These are phyloP conservation scores for Lamellibrachia columna DNA, from an alignment of 2,888 invertebrate genomes.

Conservation along the genomic window DNA sequence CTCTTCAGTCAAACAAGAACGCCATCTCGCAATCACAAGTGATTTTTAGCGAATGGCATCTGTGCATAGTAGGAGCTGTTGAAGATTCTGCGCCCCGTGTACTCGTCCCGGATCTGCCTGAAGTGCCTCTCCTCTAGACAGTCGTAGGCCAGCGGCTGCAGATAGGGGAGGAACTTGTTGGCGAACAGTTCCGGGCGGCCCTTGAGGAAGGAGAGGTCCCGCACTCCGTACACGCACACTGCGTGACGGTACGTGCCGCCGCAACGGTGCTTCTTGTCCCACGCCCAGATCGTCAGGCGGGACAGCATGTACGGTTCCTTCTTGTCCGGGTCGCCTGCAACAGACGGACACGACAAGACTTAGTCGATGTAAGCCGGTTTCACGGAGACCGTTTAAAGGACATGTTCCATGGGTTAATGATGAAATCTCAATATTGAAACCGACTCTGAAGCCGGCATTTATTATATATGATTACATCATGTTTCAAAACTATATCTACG, in stretches of 20 bases:
- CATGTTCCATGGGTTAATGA: too few species aligned
- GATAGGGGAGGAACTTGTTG: slow-evolving; percentile 18
- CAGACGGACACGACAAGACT: not conserved
- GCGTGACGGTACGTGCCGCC: slow-evolving; percentile 13
- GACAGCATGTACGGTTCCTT: slow-evolving; percentile 17
- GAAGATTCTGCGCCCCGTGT: not conserved
- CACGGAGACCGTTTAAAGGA: too few species aligned
- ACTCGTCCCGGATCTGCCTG: not conserved
- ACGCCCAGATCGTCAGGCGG: slow-evolving; percentile 20
- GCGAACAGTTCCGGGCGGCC: slow-evolving; percentile 19
- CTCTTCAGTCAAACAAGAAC: not conserved
- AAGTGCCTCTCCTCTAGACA: slow-evolving; percentile 22
- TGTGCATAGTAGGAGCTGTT: slow-evolving; percentile 13
- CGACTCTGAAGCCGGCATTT: too few species aligned
- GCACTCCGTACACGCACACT: slow-evolving; percentile 20
- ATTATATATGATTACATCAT: too few species aligned
- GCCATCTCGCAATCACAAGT: not conserved
- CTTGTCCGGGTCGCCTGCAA: slow-evolving; percentile 16
- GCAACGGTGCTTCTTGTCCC: not conserved
- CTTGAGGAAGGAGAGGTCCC: slow-evolving; percentile 21
- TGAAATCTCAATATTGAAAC: too few species aligned
- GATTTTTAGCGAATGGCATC: not conserved
- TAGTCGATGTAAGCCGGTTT: too few species aligned
- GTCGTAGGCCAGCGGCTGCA: not conserved
- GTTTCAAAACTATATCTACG: too few species aligned